Base-by-base conservation (phyloP, 2,888 invertebrate genomes). In the Heliconius aoede region DNA sequence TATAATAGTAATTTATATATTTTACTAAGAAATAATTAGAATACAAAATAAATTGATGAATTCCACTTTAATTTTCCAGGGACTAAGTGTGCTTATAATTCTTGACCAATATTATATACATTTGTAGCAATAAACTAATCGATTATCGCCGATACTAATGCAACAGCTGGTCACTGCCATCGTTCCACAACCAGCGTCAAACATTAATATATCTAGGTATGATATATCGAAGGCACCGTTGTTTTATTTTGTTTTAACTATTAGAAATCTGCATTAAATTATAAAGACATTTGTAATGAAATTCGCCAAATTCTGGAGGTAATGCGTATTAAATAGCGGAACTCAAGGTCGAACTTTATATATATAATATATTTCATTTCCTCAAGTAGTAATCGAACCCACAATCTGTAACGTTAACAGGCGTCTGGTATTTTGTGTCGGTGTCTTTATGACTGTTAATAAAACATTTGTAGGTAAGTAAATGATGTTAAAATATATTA, bases 181-280 rank as follows among this genome's bases (percentile, higher is more conserved):
- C 72, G 76, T 76, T 75, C 74, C 78, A 76, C 77, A 78, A 81
- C 73, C 46, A 62, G 69, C 79, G 74, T 78, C 78, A 36, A 79
- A 76, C 81, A 79, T 81, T 80, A 79, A 80, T 80, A 80, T 82
- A 83, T 81, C 79, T 72, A 76, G 85, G 84, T 81, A 85, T 86
- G 13, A 15, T 60, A 60, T 91, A 90, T 85, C 80, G 86, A 90
- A 91, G 89, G 89, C 90, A 88, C 87, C 88, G 87, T 88, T 90
- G 91, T 91, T 90, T 91, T 88, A 90, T 85, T 79, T 74, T 75
- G 67, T 69, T 61, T 74, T 68, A 62, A 46, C 64, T 69, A 68
- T 64, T 36, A 65, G 9, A 71, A 62, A 0, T 36, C 72, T 30
- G 26, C 3, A 36, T 40, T 26, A 5, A 60, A 61, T 32, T 71